phyloP scores from a whole-genome alignment of 2,888 invertebrate genomes.

The Xestia ashworthii region DNA sequence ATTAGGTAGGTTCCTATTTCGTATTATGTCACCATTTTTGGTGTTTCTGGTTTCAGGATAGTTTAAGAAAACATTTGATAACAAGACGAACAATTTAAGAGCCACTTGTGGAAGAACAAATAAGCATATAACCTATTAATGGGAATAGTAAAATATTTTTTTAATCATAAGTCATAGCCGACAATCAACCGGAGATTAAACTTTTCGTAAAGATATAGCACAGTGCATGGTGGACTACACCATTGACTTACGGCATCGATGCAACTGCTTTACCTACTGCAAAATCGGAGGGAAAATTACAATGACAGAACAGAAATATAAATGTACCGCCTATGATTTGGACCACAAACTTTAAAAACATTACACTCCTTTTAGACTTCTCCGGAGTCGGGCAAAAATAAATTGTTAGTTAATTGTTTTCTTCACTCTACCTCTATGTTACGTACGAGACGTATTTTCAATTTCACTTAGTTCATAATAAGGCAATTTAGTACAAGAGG shows the following conservation, averaged over 20 bases:
- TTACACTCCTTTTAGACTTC: slow-evolving; percentile 39
- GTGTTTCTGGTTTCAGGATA: neutral
- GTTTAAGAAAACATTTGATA: neutral
- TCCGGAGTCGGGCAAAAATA: slow-evolving; percentile 42
- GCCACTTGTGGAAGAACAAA: neutral
- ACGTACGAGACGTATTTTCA: slow-evolving; percentile 73
- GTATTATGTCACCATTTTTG: neutral
- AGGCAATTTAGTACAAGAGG: neutral
- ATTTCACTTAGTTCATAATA: slow-evolving; percentile 66
- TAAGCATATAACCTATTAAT: neutral
- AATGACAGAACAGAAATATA: no score
- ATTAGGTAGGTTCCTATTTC: neutral
- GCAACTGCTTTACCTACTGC: no score
- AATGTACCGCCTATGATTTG: slow-evolving; percentile 27
- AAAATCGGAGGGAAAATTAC: no score
- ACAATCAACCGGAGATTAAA: no score
- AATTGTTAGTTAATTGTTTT: slow-evolving; percentile 78
- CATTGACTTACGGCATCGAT: no score
- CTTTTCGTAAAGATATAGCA: no score
- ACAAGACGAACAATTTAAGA: neutral
- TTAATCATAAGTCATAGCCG: no score
- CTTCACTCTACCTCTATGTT: slow-evolving; percentile 69
- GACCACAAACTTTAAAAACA: slow-evolving; percentile 41
- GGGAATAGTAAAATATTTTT: no score
- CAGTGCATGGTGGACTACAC: no score